Base-by-base conservation (phyloP, 2,888 invertebrate genomes). In the Oscheius sp. region DNA sequence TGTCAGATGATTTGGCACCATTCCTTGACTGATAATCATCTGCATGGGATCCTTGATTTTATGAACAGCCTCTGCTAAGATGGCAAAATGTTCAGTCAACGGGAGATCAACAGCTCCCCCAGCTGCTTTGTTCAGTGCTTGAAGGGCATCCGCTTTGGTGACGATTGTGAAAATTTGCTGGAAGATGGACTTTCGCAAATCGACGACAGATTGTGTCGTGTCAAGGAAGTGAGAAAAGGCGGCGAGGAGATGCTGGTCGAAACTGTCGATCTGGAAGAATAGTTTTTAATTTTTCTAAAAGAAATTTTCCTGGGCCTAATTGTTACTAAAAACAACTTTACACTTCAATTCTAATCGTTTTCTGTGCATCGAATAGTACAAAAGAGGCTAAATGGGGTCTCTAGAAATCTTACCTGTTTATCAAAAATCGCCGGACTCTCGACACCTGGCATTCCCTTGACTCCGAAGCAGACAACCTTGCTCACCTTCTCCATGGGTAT, bases 31-130 rank as follows among this genome's bases (percentile, higher is more conserved):
- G 17, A 20, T n/a, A 24, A 68, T 49, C 14, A 71, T n/a, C 30
- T 68, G 51, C 36, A 77, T 67, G 0, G 33, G 28, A 0, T 76
- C 71, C n/a, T 69, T 66, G 28, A 75, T 65, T n/a, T 67, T 62
- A 6, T 73, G 47, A 14, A 79, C 68, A 2, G 72, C 70, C 59
- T 79, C 80, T 0, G 75, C 70, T 8, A 81, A 61, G 6, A 71
- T 44, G n/a, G 68, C 50, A 56, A 80, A 80, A 9, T 78, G 68
- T 47, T 80, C 80, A 22, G 74, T 75, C 24, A 79, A 64, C 12
- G 81, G 79, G 51, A 81, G 57, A 8, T 72, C 73, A 24, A 80
- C 75, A 14, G 68, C 65, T 12, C 71, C 71, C 12, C 78, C 78
- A 61, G 33, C 30, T 5, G 67, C 67, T 51, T 57, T 57, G 33